These are phyloP conservation scores for Coregonus suidteri DNA, from an alignment of 2,797 vertebrate genomes.

Conservation along the genomic window DNA sequence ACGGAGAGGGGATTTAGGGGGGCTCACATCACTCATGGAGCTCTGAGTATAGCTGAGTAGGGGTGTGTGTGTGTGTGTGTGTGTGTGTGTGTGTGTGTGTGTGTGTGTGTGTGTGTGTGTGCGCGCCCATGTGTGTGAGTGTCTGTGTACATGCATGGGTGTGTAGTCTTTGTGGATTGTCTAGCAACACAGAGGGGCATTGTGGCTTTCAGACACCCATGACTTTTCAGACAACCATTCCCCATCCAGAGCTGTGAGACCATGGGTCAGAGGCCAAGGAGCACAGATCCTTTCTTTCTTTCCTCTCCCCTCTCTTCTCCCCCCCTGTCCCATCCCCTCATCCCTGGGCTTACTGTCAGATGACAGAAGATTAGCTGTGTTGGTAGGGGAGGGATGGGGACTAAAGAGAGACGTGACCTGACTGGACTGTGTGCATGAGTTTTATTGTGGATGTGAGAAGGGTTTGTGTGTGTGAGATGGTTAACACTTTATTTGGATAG, in stretches of 20 bases:
- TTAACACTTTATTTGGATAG: neutral
- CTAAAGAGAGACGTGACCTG: conserved; percentile 20
- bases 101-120: neutral
- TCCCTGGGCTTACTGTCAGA: conserved; percentile 53
- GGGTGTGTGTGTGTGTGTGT: neutral
- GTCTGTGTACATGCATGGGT: neutral
- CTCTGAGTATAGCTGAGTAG: neutral
- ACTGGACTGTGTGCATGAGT: conserved; percentile 35
- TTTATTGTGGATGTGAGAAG: conserved; percentile 5
- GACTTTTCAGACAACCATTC: neutral
- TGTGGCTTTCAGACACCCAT: conserved; percentile 12
- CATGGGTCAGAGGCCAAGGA: conserved; percentile 42
- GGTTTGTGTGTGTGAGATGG: conserved; percentile 2
- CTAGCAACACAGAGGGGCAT: neutral
- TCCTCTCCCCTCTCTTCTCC: conserved; percentile 9
- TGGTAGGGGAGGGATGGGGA: neutral
- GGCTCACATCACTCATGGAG: conserved; percentile 2
- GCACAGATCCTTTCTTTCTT: conserved; percentile 2
- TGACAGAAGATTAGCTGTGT: conserved; percentile 47
- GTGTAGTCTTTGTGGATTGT: neutral
- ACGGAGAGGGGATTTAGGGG: neutral
- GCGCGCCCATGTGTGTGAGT: no score
- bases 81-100: neutral
- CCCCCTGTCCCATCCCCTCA: conserved; percentile 22
- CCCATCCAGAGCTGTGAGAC: conserved; percentile 9